These are phyloP conservation scores for Scatophagus argus DNA, from an alignment of 2,113 vertebrate genomes.

Conservation along the genomic window DNA sequence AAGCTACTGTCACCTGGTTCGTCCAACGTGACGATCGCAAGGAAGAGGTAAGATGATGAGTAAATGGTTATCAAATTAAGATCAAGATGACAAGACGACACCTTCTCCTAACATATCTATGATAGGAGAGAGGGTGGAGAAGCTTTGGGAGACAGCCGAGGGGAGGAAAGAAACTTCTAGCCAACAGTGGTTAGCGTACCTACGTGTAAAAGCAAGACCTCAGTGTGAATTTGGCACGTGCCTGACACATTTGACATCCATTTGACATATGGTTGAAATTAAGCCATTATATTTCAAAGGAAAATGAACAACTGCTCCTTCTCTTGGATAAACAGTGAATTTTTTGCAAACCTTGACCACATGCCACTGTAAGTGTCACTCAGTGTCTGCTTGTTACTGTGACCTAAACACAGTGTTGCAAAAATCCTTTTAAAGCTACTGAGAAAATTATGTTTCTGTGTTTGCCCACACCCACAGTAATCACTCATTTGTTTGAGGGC, in stretches of 20 bases:
- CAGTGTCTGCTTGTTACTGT: conserved; percentile 13
- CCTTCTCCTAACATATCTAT: not conserved
- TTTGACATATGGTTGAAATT: conserved; percentile 72
- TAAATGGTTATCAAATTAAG: not conserved
- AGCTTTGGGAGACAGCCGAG: not conserved
- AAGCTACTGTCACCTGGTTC: conserved; percentile 91
- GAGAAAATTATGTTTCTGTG: conserved; percentile 12
- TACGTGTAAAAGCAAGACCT: conserved; percentile 46
- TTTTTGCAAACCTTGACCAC: conserved; percentile 33
- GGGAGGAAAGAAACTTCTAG: conserved; percentile 2
- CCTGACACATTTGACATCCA: conserved; percentile 58
- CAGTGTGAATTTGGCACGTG: conserved; percentile 54
- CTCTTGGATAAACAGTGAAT: conserved; percentile 59
- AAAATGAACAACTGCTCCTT: conserved; percentile 26
- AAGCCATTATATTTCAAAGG: conserved; percentile 65
- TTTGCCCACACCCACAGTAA: conserved; percentile 39
- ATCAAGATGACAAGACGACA: not conserved
- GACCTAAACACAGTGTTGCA: conserved; percentile 34
- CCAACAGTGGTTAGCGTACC: conserved; percentile 25
- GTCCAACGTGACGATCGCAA: conserved; percentile 86
- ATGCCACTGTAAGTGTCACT: conserved; percentile 52
- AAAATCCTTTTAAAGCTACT: conserved; percentile 29
- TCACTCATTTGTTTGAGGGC: conserved; percentile 56
- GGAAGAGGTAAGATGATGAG: conserved; percentile 86
- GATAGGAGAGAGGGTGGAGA: not conserved